A percentile compares a stretch with the other conserved stretches of the same genome.
These are phyloP conservation scores for Drosophila leonis DNA, from an alignment of 2,888 invertebrate species.

Conservation along the genomic window DNA sequence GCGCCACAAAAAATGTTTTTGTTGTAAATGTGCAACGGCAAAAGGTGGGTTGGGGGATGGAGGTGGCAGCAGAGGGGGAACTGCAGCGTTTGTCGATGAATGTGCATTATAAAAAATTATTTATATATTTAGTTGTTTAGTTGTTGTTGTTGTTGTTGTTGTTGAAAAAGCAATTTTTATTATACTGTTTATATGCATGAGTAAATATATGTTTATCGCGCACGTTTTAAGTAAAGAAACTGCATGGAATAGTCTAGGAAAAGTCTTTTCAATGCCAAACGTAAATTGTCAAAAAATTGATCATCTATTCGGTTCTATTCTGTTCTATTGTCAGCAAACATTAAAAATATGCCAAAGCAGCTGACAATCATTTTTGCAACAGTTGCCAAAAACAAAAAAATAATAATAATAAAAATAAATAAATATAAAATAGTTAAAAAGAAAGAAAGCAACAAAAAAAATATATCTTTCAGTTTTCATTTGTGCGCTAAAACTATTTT, in stretches of 20 bases:
- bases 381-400: constrained; percentile 44
- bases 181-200: constrained; percentile 5
- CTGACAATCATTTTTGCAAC: constrained; percentile 64
- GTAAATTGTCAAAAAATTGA: constrained; percentile 14
- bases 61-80: neutral
- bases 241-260: constrained; percentile 46
- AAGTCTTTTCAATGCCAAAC: constrained; percentile 51
- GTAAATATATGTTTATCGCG: constrained; percentile 4
- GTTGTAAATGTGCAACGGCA: constrained; percentile 56
- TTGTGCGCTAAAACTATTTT: constrained; percentile 34
- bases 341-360: constrained; percentile 43
- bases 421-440: constrained; percentile 43
- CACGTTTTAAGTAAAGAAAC: constrained; percentile 28
- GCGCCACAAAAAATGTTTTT: constrained; percentile 75
- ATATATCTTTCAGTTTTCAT: constrained; percentile 7
- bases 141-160: neutral
- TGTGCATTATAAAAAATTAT: constrained; percentile 70
- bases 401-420: neutral
- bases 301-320: constrained; percentile 37
- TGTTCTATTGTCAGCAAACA: constrained; percentile 56
- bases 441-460: constrained; percentile 8
- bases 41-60: neutral
- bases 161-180: constrained; percentile 23
- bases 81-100: constrained; percentile 31
- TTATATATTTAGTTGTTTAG: constrained; percentile 57